Base-by-base conservation (phyloP, 2,888 invertebrate genomes). In the Oscheius sp. region DNA sequence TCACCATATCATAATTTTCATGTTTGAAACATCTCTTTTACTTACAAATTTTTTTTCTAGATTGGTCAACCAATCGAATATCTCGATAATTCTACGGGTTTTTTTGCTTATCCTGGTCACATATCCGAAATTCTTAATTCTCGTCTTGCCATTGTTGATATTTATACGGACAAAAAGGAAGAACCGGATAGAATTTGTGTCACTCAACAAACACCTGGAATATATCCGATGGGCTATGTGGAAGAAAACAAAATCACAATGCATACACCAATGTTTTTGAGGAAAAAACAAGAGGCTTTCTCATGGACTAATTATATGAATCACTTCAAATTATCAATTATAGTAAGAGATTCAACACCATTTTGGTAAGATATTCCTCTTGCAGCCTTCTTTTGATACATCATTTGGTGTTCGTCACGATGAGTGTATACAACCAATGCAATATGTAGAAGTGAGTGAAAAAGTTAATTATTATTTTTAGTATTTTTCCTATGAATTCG, bases 381-480 rank as follows among this genome's bases (percentile, higher is more conserved):
- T 47, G n/a, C n/a, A n/a, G n/a, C n/a, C n/a, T n/a, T n/a, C n/a
- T n/a, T n/a, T n/a, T n/a, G n/a, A n/a, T n/a, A n/a, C n/a, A n/a
- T n/a, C n/a, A n/a, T n/a, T n/a, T n/a, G n/a, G n/a, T n/a, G n/a
- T n/a, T n/a, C n/a, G n/a, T n/a, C n/a, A n/a, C n/a, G n/a, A n/a
- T n/a, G n/a, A n/a, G n/a, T n/a, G n/a, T n/a, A n/a, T n/a, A n/a
- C n/a, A n/a, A n/a, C 41, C 32, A 8, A 36, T 50, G 38, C 63
- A 64, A 28, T 64, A 49, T 26, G 51, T 64, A 5, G 63, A 64
- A 41, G 63, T 64, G 30, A 30, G 12, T 64, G 17, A 22, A 6
- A 28, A 24, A 24, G 26, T 0, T 9, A 30, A 28, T 28, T 17
- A 22, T 5, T 26, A 26, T 50, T 54, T 59, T 4, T 14, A 63